Evolutionary conservation across 2,888 invertebrate species (phyloP).

Genomic region (Erannis defoliaria): DNA sequence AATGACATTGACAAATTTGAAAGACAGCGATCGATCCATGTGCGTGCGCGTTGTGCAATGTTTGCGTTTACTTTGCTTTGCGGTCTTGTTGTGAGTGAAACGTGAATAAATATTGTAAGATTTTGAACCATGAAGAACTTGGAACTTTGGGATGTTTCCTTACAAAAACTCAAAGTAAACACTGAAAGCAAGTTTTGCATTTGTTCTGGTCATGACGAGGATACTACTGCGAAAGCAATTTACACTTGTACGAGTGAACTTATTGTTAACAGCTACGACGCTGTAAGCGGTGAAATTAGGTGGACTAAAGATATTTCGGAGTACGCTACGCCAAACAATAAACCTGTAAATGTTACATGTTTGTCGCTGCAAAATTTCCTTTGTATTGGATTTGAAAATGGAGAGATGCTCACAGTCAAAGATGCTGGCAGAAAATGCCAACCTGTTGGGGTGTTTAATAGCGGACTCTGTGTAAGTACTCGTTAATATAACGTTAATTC

Average conservation of each 20-base stretch:
- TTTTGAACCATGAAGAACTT: conserved; percentile 72
- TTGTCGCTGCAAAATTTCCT: conserved; percentile 68
- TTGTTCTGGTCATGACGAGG: conserved; percentile 71
- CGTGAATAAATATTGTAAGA: conserved; percentile 8
- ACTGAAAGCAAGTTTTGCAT: conserved; percentile 56
- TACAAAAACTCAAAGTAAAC: conserved; percentile 56
- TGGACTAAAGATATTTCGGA: conserved; percentile 70
- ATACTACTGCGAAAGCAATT: conserved; percentile 62
- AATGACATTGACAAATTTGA: no score
- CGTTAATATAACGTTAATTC: not conserved
- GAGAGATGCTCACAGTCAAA: conserved; percentile 70
- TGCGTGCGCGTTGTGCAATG: no score
- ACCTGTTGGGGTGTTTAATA: conserved; percentile 68
- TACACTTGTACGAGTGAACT: conserved; percentile 76
- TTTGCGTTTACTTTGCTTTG: conserved; percentile 27
- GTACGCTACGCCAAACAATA: conserved; percentile 72
- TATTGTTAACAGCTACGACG: conserved; percentile 62
- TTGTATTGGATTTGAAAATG: conserved; percentile 73
- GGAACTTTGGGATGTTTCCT: conserved; percentile 67
- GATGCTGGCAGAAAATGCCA: conserved; percentile 62
- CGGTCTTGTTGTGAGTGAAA: conserved; percentile 1
- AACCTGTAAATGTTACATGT: conserved; percentile 75
- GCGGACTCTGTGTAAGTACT: conserved; percentile 70
- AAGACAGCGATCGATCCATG: no score
- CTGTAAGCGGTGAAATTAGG: conserved; percentile 58